Conservation (phyloP, 2,113 vertebrate species). For the Hystrix brachyura region DNA sequence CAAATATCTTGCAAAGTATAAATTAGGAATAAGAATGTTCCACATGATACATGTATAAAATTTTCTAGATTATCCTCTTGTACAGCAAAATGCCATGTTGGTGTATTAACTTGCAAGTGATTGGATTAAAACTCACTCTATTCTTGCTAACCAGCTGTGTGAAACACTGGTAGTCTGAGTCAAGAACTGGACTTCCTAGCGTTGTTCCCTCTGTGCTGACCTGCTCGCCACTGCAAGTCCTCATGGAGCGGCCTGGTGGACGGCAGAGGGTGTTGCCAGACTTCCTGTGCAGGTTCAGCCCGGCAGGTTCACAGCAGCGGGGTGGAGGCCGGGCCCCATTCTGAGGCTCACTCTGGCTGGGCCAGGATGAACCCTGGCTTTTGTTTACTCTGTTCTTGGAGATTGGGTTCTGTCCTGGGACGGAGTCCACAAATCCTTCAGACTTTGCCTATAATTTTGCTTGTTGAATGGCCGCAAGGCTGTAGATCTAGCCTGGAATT, state of each 20-base stretch:
- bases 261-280: not conserved
- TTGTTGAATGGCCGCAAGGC: not conserved
- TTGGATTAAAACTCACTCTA: not conserved
- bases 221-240: not conserved
- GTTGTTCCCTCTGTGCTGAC: not conserved
- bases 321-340: not conserved
- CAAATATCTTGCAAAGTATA: slow-evolving; percentile 79
- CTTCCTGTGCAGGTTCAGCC: not conserved
- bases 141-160: not conserved
- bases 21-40: slow-evolving; percentile 87
- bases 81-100: slow-evolving; percentile 59
- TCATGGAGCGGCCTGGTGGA: not conserved
- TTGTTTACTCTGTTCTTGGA: not conserved
- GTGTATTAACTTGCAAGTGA: slow-evolving; percentile 51
- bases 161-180: not conserved
- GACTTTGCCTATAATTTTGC: not conserved
- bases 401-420: not conserved
- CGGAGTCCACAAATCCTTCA: not conserved
- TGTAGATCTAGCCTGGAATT: not conserved
- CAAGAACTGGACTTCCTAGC: not conserved
- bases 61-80: slow-evolving; percentile 53
- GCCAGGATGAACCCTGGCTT: not conserved
- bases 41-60: slow-evolving; percentile 56
- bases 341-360: not conserved
- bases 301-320: not conserved